phyloP scores from a whole-genome alignment of 2,888 invertebrate species.

The Synergus japonicus region DNA sequence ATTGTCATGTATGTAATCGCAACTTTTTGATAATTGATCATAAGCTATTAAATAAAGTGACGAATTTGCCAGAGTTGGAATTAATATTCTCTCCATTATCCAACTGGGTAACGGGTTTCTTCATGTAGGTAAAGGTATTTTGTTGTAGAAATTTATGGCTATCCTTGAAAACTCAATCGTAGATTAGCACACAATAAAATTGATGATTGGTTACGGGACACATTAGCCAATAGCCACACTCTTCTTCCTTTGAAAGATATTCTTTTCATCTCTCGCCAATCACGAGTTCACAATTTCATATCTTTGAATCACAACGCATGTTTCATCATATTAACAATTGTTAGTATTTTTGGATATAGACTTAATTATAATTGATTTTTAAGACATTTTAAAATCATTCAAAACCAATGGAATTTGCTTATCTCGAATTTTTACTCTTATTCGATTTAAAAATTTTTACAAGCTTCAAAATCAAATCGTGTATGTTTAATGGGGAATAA shows the following conservation, averaged over 20 bases:
- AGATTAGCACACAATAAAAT: conserved; percentile 19
- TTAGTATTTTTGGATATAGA: background rate
- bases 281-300: conserved; percentile 22
- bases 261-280: conserved; percentile 16
- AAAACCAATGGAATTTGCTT: background rate
- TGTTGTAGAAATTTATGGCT: conserved; percentile 5
- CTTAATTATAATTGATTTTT: background rate
- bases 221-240: conserved; percentile 21
- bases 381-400: background rate
- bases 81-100: conserved; percentile 21
- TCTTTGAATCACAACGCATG: conserved; percentile 26
- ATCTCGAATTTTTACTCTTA: background rate
- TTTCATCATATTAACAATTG: background rate
- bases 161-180: background rate
- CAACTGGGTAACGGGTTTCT: conserved; percentile 17
- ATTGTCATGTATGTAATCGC: conserved; percentile 88
- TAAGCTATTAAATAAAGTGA: conserved; percentile 16
- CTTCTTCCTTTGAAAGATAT: background rate
- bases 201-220: conserved; percentile 35
- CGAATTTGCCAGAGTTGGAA: conserved; percentile 11
- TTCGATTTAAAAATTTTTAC: background rate
- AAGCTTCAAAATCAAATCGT: background rate
- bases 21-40: conserved; percentile 41
- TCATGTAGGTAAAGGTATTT: conserved; percentile 33
- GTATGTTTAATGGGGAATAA: background rate